Percentiles rank a stretch among this genome's conserved stretches.
phyloP scores from a whole-genome alignment of 2,888 invertebrate genomes.

The Acleris holmiana region DNA sequence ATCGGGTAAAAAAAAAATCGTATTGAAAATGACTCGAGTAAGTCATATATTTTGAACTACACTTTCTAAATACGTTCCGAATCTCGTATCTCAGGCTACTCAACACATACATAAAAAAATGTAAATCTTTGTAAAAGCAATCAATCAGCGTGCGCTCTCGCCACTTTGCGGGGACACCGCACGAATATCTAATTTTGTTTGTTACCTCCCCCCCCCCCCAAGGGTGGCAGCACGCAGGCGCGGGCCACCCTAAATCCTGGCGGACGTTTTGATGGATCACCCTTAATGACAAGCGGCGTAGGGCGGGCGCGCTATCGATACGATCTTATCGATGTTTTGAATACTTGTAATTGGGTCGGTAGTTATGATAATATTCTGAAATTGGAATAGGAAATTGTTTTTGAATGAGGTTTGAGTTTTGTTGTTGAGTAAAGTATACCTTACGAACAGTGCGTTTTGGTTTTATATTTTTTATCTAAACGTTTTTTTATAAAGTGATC shows the following conservation, averaged over 20 bases:
- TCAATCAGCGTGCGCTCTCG: slow-evolving; percentile 76
- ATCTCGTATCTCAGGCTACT: background rate
- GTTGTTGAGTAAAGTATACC: no score
- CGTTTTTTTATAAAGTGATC: no score
- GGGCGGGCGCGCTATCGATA: slow-evolving; percentile 61
- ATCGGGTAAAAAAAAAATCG: no score
- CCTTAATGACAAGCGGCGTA: slow-evolving; percentile 83
- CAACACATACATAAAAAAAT: slow-evolving; percentile 44
- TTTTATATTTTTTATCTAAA: no score
- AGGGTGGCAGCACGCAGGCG: slow-evolving; percentile 65
- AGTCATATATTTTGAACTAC: no score
- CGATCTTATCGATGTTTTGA: slow-evolving; percentile 48
- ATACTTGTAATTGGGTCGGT: slow-evolving; percentile 52
- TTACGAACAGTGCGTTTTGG: no score
- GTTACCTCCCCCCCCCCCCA: slow-evolving; percentile 54
- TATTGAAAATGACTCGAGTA: no score
- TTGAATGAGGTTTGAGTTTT: background rate
- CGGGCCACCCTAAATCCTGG: slow-evolving; percentile 79
- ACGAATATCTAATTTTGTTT: slow-evolving; percentile 84
- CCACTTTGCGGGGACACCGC: slow-evolving; percentile 78
- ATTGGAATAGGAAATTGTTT: slow-evolving; percentile 11
- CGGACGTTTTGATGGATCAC: slow-evolving; percentile 84
- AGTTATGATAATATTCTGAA: slow-evolving; percentile 17
- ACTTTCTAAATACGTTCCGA: no score
- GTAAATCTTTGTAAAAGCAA: slow-evolving; percentile 66